A percentile compares a stretch with the other conserved stretches of the same genome.
These are phyloP conservation scores for Lagodon rhomboides DNA, from an alignment of 2,797 vertebrate genomes.

Conservation along the genomic window DNA sequence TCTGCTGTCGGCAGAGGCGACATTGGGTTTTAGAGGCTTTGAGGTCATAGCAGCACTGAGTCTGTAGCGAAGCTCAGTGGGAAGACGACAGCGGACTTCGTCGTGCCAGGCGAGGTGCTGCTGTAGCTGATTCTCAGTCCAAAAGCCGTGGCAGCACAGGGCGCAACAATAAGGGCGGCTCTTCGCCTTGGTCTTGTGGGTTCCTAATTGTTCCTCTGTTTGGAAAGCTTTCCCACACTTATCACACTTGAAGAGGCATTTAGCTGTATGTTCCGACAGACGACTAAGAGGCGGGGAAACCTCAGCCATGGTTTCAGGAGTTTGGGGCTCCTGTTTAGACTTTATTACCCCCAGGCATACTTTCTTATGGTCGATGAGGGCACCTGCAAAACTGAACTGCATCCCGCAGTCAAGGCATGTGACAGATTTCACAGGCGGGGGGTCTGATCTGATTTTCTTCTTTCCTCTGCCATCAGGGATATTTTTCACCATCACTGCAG, in stretches of 20 bases:
- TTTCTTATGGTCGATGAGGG: slow-evolving; percentile 66
- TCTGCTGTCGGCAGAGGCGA: slow-evolving; percentile 29
- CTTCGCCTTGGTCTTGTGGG: slow-evolving; percentile 79
- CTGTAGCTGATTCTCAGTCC: slow-evolving; percentile 86
- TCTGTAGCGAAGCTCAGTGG: slow-evolving; percentile 84
- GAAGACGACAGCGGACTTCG: slow-evolving; percentile 85
- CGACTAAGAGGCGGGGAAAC: slow-evolving; percentile 27
- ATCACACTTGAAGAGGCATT: slow-evolving; percentile 86
- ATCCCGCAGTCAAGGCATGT: slow-evolving; percentile 63
- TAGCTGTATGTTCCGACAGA: slow-evolving; percentile 62
- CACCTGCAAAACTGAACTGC: slow-evolving; percentile 54
- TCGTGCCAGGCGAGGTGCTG: slow-evolving; percentile 89
- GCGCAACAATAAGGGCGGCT: slow-evolving; percentile 83
- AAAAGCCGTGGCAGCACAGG: slow-evolving; percentile 86
- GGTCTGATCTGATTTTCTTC: slow-evolving; percentile 22
- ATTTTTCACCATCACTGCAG: neutral
- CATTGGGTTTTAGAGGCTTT: slow-evolving; percentile 50
- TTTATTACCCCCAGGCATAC: slow-evolving; percentile 45
- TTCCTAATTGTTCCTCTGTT: slow-evolving; percentile 77
- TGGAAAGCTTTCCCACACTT: slow-evolving; percentile 88
- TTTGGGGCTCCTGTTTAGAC: slow-evolving; percentile 37
- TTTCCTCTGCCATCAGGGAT: neutral
- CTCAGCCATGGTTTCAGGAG: slow-evolving; percentile 47
- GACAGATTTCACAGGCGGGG: slow-evolving; percentile 30
- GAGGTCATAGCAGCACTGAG: slow-evolving; percentile 75